Evolutionary conservation across 1,140 invertebrate genomes (phyloP), one percentile per base, ranked within the genome.

Genomic region (Nebria ingens): DNA sequence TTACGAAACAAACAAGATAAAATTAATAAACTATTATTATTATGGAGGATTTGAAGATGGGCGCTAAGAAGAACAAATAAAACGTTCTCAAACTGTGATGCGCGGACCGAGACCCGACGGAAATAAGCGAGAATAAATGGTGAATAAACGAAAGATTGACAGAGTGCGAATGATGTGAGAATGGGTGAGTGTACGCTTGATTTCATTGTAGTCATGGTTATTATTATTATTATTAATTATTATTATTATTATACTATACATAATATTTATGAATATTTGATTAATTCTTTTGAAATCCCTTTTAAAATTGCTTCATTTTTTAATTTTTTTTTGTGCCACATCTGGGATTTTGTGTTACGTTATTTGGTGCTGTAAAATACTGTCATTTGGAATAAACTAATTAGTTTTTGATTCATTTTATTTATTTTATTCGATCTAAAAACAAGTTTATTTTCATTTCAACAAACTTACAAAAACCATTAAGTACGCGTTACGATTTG

Each of bases 161-260:
- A n/a, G n/a, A n/a, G n/a, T n/a, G n/a, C n/a, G n/a, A n/a, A n/a
- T n/a, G n/a, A n/a, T n/a, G n/a, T n/a, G n/a, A n/a, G n/a, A n/a
- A n/a, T n/a, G n/a, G 40, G 40, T 45, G 40, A 45, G 40, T 45
- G 40, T 45, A 45, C 40, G 40, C 40, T n/a, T 45, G 40, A 45
- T 45, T 17, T 45, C 9, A 45, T 4, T 45, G 40, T 45, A 45
- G 40, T 45, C 40, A 45, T 45, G 9, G 9, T 45, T 45, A 45
- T 45, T 29, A 29, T 29, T 29, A 29, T 29, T 29, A 29, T 29
- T n/a, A n/a, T 29, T 29, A 29, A n/a, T n/a, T n/a, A n/a, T n/a
- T n/a, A n/a, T n/a, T n/a, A n/a, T 6, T 29, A 29, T 29, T 45
- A 45, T 17, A 45, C 40, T 9, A 12, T 45, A 45, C 40, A 45